Evolutionary conservation across 2,888 invertebrate genomes (phyloP).

Genomic region (Himalopsyche tibetana): DNA sequence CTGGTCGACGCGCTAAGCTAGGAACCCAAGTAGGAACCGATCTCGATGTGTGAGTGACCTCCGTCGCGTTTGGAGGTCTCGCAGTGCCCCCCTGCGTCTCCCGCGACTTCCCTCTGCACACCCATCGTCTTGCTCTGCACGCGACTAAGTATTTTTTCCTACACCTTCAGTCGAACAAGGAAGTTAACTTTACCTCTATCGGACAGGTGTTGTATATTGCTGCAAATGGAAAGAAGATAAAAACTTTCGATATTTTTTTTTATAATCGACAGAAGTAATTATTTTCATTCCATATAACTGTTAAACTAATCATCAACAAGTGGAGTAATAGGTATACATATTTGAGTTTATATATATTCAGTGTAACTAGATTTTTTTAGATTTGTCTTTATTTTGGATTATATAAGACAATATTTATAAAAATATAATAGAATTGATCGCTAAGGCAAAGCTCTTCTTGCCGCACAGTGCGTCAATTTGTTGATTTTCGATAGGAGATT

Average conservation of each 20-base stretch:
- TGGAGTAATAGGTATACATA: no score
- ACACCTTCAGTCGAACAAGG: constrained; percentile 5
- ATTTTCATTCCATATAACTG: neutral
- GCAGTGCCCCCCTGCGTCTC: neutral
- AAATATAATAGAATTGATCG: no score
- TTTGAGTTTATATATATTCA: no score
- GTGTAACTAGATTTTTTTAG: no score
- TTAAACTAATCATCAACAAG: neutral
- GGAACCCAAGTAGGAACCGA: constrained; percentile 18
- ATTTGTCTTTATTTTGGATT: no score
- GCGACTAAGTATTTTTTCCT: constrained; percentile 28
- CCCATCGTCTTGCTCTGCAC: constrained; percentile 27
- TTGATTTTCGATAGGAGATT: no score
- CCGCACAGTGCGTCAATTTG: no score
- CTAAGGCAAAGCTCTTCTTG: no score
- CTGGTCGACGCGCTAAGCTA: neutral
- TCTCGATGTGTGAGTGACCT: constrained; percentile 36
- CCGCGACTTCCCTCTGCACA: neutral
- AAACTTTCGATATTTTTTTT: neutral
- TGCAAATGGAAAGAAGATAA: neutral
- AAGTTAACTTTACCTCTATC: neutral
- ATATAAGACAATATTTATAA: no score
- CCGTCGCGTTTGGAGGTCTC: constrained; percentile 45
- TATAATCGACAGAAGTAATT: neutral
- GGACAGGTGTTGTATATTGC: neutral